Base-by-base conservation (phyloP, 2,888 invertebrate genomes). In the Tachina grossa region DNA sequence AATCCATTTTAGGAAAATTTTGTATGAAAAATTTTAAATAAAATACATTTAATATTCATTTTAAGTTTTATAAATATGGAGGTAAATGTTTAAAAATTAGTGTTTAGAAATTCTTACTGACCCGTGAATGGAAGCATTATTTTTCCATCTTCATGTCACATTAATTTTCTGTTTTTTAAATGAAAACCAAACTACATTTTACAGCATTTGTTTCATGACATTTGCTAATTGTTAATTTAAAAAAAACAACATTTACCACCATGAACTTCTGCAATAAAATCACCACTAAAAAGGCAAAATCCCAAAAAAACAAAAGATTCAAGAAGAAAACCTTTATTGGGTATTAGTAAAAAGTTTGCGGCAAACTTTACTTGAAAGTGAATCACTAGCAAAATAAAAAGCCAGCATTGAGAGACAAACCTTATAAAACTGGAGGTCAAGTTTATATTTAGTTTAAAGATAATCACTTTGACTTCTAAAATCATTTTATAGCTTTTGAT, bases 381-480 rank as follows among this genome's bases (percentile, higher is more conserved):
- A 83, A 41, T 83, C 83, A 83, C 49, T 69, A 22, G 14, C 1
- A 59, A 31, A n/a, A 19, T 43, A 16, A 41, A 13, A 45, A 43
- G 49, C 10, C 39, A 72, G 71, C 77, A 78, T 83, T 78, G 77
- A 66, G 77, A 31, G 6, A 5, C 74, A 82, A 82, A 16, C 75
- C 75, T 85, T 83, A 83, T 49, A 47, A 72, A 76, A 77, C 71
- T 49, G 68, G 83, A 76, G 83, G 83, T 85, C 85, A 83, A 79
- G 79, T 83, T 85, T 79, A 63, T 66, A 72, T 76, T 63, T 53
- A 71, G 31, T 82, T 68, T 22, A 59, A 53, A 72, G 79, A 75
- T 83, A 72, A 83, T 72, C 76, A 66, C 19, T 43, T 55, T 66
- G 66, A 41, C 19, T 49, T 53, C n/a, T 47, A 47, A 63, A 49